Percentiles rank a stretch among this genome's conserved stretches.
Evolutionary conservation across 2,113 vertebrate genomes (phyloP).

Genomic region (Lagopus leucura): DNA sequence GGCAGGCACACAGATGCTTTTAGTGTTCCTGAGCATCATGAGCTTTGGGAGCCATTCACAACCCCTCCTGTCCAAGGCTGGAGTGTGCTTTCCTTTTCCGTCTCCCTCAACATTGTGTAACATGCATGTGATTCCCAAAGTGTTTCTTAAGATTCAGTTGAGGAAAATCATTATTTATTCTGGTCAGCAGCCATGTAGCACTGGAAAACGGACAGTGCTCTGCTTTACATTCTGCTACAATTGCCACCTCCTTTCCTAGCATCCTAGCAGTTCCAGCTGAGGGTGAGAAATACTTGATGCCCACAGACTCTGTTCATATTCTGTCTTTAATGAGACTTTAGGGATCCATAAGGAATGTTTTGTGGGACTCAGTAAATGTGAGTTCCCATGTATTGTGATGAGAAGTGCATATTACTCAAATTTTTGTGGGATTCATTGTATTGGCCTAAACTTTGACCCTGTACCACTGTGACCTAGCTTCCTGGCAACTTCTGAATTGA

Average conservation of each 20-base stretch:
- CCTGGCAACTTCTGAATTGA: conserved; percentile 62
- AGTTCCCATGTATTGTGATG: conserved; percentile 59
- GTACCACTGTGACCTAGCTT: conserved; percentile 52
- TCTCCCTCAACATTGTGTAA: not conserved
- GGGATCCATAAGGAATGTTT: conserved; percentile 35
- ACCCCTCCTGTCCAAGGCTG: not conserved
- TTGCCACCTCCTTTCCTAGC: not conserved
- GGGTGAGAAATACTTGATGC: conserved; percentile 57
- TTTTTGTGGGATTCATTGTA: conserved; percentile 68
- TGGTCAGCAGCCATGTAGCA: conserved; percentile 4
- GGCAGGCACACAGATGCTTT: not conserved
- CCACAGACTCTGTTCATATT: conserved; percentile 2
- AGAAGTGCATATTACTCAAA: conserved; percentile 55
- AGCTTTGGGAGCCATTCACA: not conserved
- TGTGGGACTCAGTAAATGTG: conserved; percentile 6
- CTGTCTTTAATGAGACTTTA: conserved; percentile 19
- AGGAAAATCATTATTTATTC: conserved; percentile 40
- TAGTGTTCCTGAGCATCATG: not conserved
- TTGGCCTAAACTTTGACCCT: conserved; percentile 63
- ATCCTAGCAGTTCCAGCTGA: not conserved
- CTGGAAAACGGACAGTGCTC: not conserved
- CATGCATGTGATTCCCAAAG: not conserved
- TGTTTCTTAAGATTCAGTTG: conserved; percentile 17
- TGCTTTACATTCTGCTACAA: conserved; percentile 38
- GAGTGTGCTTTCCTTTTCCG: not conserved